Base-by-base conservation (phyloP, 2,888 invertebrate species). In the Gibbula magus region DNA sequence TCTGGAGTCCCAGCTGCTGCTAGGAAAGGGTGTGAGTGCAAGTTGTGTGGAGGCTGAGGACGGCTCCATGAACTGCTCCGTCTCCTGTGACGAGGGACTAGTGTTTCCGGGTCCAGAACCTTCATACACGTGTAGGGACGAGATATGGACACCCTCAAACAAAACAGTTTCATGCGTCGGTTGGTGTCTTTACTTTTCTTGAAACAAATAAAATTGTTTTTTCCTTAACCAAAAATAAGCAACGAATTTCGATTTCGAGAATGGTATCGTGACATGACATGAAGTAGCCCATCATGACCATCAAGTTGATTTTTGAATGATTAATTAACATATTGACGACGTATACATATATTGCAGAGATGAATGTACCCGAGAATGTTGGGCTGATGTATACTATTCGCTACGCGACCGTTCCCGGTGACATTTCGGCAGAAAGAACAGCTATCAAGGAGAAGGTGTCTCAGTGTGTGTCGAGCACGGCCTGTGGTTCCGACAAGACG, bases 111-210 rank as follows among this genome's bases (percentile, higher is more conserved):
- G 35, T 20, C 32, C 29, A 3, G 32, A 29, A 0, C 18, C 70
- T 2, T 8, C 20, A 8, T 70, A 39, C n/a, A 18, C 4, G 3
- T 70, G 70, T 32, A 18, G 20, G 29, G 70, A 70, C 20, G 70
- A 32, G 20, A 16, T 16, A 3, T 70, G 70, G 70, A 70, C 70
- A 18, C 70, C 70, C 1, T 10, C 20, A 10, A n/a, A 32, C 7
- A 70, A 70, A 35, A 70, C 70, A 35, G 4, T 70, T n/a, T 70
- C 70, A 18, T 70, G 70, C 39, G 70, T 70, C 20, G n/a, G 70
- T 70, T 7, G 35, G 70, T 67, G 16, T 35, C 3, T 3, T 7
- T 5, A 35, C 35, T 5, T 35, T 35, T 35, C 3, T 35, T 35
- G 7, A 35, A n/a, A n/a, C n/a, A n/a, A n/a, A n/a, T n/a, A n/a